phyloP scores from a whole-genome alignment of 2,113 vertebrate species.

The Vanacampus margaritifer region DNA sequence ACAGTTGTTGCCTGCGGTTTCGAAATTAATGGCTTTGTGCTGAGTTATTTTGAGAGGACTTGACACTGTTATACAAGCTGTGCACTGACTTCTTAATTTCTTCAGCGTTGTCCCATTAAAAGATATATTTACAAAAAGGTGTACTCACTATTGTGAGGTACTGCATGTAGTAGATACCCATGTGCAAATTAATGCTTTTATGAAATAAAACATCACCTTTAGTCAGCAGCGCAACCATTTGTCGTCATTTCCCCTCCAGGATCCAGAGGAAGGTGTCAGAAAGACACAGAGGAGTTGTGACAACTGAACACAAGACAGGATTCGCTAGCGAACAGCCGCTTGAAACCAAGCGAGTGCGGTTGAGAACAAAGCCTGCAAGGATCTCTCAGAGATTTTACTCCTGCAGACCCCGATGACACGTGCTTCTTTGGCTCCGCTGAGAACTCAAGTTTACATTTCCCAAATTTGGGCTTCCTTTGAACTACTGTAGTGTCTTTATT shows the following conservation, averaged over 20 bases:
- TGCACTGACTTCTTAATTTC: too few species aligned
- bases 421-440: conserved; percentile 48
- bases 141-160: neutral
- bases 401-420: conserved; percentile 49
- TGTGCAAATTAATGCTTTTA: neutral
- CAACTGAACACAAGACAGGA: conserved; percentile 20
- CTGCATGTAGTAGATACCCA: neutral
- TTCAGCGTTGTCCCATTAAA: neutral
- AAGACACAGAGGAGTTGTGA: conserved; percentile 16
- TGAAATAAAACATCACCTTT: neutral
- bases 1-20: too few species aligned
- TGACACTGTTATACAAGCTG: too few species aligned
- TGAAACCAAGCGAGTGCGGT: conserved; percentile 36
- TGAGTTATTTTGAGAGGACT: too few species aligned
- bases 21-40: too few species aligned
- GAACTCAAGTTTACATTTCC: conserved; percentile 35
- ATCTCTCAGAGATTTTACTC: conserved; percentile 45
- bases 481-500: neutral
- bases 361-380: conserved; percentile 55
- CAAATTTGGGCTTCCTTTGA: neutral
- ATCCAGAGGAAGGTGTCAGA: conserved; percentile 54
- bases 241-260: conserved; percentile 45
- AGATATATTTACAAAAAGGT: too few species aligned
- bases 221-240: neutral
- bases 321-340: conserved; percentile 10